These are phyloP conservation scores for Orestias chungarensis DNA, from an alignment of 2,797 vertebrate genomes.

Conservation along the genomic window DNA sequence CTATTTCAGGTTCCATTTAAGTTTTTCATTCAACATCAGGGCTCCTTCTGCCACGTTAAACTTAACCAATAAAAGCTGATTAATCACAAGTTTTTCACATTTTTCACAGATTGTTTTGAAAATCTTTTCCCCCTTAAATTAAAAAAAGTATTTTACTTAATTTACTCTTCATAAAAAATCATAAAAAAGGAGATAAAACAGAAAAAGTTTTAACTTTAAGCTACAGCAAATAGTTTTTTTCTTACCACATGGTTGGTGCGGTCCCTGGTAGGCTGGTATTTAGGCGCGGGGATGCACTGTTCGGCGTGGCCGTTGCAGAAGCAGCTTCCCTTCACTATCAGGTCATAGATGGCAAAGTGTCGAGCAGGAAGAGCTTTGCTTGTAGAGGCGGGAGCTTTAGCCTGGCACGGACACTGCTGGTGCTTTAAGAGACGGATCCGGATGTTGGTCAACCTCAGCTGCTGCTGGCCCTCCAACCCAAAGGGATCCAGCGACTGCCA, in stretches of 20 bases:
- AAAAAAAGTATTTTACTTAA: too few species aligned
- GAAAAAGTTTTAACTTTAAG: not conserved
- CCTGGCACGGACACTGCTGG: conserved; percentile 88
- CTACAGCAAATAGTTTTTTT: conserved; percentile 19
- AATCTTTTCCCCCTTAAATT: too few species aligned
- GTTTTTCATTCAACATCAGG: too few species aligned
- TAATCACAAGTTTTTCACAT: too few species aligned
- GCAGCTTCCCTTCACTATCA: conserved; percentile 97
- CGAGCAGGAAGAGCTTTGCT: conserved; percentile 51
- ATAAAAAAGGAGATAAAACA: too few species aligned
- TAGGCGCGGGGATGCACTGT: conserved; percentile 84
- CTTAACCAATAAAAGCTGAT: too few species aligned
- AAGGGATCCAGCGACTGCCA: conserved; percentile 88
- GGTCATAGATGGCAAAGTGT: conserved; percentile 93
- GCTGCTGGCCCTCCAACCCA: conserved; percentile 83
- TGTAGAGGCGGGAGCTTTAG: conserved; percentile 51
- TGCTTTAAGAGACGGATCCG: conserved; percentile 85
- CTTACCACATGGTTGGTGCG: conserved; percentile 86
- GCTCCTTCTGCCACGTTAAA: too few species aligned
- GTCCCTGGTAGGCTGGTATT: conserved; percentile 82
- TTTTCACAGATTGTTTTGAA: too few species aligned
- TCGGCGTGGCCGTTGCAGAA: conserved; percentile 96
- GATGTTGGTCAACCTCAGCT: conserved; percentile 92
- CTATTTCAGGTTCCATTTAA: too few species aligned
- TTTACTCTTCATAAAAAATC: too few species aligned